Base-by-base conservation (phyloP, 2,797 vertebrate genomes). In the Sorex maritimensis region DNA sequence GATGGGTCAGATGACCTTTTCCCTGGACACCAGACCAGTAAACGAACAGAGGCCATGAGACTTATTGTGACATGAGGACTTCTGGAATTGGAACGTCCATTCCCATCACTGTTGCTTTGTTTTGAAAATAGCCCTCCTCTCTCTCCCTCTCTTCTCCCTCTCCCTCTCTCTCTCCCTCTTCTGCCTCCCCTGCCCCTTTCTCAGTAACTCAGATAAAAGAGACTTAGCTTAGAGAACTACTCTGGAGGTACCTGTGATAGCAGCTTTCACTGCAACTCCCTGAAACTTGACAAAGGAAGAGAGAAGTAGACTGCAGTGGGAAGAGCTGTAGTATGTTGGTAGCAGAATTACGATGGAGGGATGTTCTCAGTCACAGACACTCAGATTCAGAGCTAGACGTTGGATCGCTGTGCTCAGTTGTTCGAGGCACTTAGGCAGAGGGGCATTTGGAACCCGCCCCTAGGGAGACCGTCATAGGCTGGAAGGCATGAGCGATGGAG, bases 181-280 rank as follows among this genome's bases (percentile, higher is more conserved):
- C 58, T 6, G 15, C 58, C 15, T 6, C 19, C 58, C 58, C 49
- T 52, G 49, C 10, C 49, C 55, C 26, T 9, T 91, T 69, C 83
- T 88, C 79, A 89, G 61, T 52, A 87, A 90, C n/a, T 85, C 55
- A 94, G 73, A 74, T 89, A 74, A 89, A 75, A 89, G 19, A 80
- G 85, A 44, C 38, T 78, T 88, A 86, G 67, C 26, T 73, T 75
- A 26, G 85, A 63, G 65, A 91, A 44, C 19, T 77, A 92, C 28
- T 19, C 89, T 63, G 77, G 61, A 88, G 90, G 46, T 87, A 86
- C 13, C 63, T 93, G 23, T 5, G 67, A 13, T 92, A 0, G 85
- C 95, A n/a, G 44, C 86, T 89, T 82, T 89, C 92, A 78, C 55
- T 87, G 7, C 75, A 55, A 19, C 52, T 88, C 74, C 75, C 21